Evolutionary conservation across 2,888 invertebrate species (phyloP).

Genomic region (Caenorhabditis sulstoni): DNA sequence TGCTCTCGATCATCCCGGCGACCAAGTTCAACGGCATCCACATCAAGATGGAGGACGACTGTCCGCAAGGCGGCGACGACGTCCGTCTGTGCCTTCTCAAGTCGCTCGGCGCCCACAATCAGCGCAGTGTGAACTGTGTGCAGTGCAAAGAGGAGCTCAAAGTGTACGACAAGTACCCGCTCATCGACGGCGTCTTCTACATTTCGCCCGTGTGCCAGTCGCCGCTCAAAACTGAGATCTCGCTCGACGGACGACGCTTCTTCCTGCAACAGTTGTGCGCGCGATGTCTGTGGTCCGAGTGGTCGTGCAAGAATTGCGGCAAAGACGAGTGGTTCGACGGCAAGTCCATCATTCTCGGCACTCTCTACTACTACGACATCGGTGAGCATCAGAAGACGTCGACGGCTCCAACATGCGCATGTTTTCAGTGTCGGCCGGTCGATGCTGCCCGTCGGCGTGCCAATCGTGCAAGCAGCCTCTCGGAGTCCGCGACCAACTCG

Average conservation of each 20-base stretch:
- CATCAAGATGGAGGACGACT: slow-evolving; percentile 99
- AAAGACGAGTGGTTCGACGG: slow-evolving; percentile 89
- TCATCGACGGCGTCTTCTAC: slow-evolving; percentile 98
- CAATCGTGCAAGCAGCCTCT: slow-evolving; percentile 61
- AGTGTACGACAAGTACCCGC: slow-evolving; percentile 94
- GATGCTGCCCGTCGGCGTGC: slow-evolving; percentile 81
- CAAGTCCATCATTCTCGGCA: slow-evolving; percentile 92
- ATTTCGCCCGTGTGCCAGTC: slow-evolving; percentile 87
- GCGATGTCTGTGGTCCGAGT: slow-evolving; percentile 68
- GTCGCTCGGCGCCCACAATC: slow-evolving; percentile 92
- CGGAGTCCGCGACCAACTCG: slow-evolving; percentile 60
- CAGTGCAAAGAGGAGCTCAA: slow-evolving; percentile 88
- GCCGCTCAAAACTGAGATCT: slow-evolving; percentile 57
- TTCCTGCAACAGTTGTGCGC: slow-evolving; percentile 68
- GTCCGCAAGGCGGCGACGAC: slow-evolving; percentile 98
- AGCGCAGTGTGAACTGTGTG: slow-evolving; percentile 86
- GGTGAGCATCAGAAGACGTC: slow-evolving; percentile 81
- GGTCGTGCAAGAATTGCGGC: slow-evolving; percentile 66
- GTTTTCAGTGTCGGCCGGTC: slow-evolving; percentile 88
- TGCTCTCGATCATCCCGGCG: slow-evolving; percentile 90
- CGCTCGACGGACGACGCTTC: slow-evolving; percentile 59
- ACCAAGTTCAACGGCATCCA: slow-evolving; percentile 98
- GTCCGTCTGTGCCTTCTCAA: slow-evolving; percentile 96
- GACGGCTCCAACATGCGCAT: no score
- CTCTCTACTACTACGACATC: slow-evolving; percentile 98